These are phyloP conservation scores for Crambe crambe DNA, from an alignment of 37 sponge, comb jelly and placozoan species.

Conservation along the genomic window DNA sequence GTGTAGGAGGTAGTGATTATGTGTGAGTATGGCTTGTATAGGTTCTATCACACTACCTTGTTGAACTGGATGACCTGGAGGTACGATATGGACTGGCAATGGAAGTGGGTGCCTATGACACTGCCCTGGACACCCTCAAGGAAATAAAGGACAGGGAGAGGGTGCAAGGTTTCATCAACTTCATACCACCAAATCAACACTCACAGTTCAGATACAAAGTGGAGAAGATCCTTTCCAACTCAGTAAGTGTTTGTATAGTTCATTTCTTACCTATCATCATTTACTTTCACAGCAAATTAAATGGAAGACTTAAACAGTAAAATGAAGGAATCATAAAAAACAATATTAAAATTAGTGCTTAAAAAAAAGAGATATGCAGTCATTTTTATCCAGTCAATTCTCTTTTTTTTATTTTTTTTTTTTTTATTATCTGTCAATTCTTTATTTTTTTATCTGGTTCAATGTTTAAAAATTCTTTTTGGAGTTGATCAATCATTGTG, in stretches of 20 bases:
- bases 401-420: too few relatives aligned
- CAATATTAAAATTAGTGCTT: too few relatives aligned
- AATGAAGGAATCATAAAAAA: too few relatives aligned
- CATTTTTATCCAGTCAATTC: too few relatives aligned
- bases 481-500: too few relatives aligned
- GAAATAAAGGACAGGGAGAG: conserved; percentile 30
- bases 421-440: too few relatives aligned
- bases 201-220: conserved; percentile 27
- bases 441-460: too few relatives aligned
- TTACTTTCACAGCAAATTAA: conserved; percentile 37
- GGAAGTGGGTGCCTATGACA: conserved; percentile 11
- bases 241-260: not conserved
- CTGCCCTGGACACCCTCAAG: conserved; percentile 28
- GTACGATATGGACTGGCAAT: conserved; percentile 38
- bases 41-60: conserved; percentile 35
- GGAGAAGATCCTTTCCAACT: conserved; percentile 11
- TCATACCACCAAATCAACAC: conserved; percentile 17
- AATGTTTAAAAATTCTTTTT: too few relatives aligned
- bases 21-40: not conserved
- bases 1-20: not conserved
- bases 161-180: conserved; percentile 34
- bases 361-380: too few relatives aligned
- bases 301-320: conserved; percentile 14
- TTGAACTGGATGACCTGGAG: conserved; percentile 57
- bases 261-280: not conserved